Percentiles rank a stretch among this genome's conserved stretches.
Conservation (phyloP, 2,888 invertebrate species). For the Mactromeris polynyma region DNA sequence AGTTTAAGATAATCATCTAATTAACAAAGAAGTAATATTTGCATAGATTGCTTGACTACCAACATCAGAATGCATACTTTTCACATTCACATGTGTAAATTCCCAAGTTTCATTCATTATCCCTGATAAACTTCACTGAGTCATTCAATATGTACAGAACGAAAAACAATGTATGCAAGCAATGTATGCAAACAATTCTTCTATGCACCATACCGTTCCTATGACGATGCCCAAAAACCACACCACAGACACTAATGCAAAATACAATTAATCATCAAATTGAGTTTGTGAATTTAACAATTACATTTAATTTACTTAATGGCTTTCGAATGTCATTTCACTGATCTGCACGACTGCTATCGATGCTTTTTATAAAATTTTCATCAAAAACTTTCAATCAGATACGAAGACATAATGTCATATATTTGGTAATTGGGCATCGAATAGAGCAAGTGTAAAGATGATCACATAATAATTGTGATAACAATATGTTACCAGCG, state of each 20-base stretch:
- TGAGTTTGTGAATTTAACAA: not conserved
- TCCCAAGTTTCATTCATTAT: slow-evolving; percentile 5
- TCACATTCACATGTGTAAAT: slow-evolving; percentile 4
- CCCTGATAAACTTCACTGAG: not conserved
- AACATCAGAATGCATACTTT: slow-evolving; percentile 15
- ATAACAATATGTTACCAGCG: not conserved
- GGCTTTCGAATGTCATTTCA: not conserved
- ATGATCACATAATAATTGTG: not conserved
- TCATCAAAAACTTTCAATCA: not conserved
- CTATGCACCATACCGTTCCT: not conserved
- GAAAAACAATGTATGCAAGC: slow-evolving; percentile 7
- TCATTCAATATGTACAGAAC: not conserved
- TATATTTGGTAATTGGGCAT: not conserved
- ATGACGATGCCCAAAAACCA: not conserved
- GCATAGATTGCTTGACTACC: not conserved
- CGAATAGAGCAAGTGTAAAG: not conserved
- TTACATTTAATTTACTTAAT: slow-evolving; percentile 7
- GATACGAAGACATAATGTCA: not conserved
- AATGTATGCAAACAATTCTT: not conserved
- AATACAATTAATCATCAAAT: not conserved
- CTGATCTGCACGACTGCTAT: not conserved
- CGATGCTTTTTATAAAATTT: not conserved
- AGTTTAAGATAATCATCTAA: not conserved
- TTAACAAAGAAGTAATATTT: slow-evolving; percentile 10
- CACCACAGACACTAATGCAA: not conserved